Evolutionary conservation across 2,797 vertebrate species (phyloP).

Genomic region (Chelidonichthys spinosus): DNA sequence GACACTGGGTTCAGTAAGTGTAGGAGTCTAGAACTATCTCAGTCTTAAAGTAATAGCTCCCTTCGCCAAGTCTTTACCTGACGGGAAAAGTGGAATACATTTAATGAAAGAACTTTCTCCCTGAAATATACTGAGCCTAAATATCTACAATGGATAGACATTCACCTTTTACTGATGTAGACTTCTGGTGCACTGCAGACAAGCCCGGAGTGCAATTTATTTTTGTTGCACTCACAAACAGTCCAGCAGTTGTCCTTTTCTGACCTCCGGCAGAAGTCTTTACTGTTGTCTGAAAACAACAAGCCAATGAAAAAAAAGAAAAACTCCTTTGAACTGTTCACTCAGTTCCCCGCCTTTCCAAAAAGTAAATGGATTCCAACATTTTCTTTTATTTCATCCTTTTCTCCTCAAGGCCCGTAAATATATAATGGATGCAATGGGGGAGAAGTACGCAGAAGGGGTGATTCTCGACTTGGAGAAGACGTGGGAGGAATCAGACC

Average conservation of each 20-base stretch:
- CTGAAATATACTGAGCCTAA: slow-evolving; percentile 19
- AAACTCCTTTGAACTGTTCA: slow-evolving; percentile 24
- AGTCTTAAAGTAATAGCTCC: slow-evolving; percentile 22
- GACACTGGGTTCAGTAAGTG: slow-evolving; percentile 6
- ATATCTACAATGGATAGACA: slow-evolving; percentile 38
- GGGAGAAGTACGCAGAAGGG: slow-evolving; percentile 90
- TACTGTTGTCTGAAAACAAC: slow-evolving; percentile 37
- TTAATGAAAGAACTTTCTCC: slow-evolving; percentile 23
- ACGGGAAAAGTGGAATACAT: slow-evolving; percentile 28
- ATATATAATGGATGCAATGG: slow-evolving; percentile 92
- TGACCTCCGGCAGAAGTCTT: slow-evolving; percentile 19
- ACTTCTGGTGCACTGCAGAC: slow-evolving; percentile 41
- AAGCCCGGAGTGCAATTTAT: slow-evolving; percentile 40
- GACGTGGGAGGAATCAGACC: slow-evolving; percentile 95
- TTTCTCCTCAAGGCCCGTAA: slow-evolving; percentile 89
- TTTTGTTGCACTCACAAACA: slow-evolving; percentile 42
- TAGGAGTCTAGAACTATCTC: slow-evolving; percentile 16
- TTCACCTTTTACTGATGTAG: slow-evolving; percentile 35
- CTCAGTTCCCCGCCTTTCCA: slow-evolving; percentile 10
- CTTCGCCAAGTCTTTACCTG: slow-evolving; percentile 20
- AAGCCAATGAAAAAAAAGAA: slow-evolving; percentile 1
- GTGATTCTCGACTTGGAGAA: slow-evolving; percentile 92
- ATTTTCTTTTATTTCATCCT: slow-evolving; percentile 17
- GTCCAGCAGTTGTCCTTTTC: slow-evolving; percentile 27
- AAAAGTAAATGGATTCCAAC: slow-evolving; percentile 30